phyloP scores from a whole-genome alignment of 1,140 invertebrate genomes.

The Varroa destructor region DNA sequence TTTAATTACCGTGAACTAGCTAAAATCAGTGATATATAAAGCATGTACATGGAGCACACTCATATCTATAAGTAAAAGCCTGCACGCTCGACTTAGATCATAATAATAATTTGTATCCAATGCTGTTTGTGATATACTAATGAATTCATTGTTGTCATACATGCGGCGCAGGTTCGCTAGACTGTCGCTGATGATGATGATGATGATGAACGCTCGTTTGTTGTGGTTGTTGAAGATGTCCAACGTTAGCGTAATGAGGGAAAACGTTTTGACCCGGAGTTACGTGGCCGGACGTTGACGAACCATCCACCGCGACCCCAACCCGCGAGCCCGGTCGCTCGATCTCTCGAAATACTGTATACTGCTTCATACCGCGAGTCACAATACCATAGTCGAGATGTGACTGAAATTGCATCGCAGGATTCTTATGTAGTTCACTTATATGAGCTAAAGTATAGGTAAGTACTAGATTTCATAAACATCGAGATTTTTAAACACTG shows the following conservation, averaged over 20 bases:
- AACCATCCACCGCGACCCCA: not conserved
- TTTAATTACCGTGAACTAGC: too few relatives aligned
- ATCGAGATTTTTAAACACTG: too few relatives aligned
- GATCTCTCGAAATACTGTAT: slow-evolving; percentile 21
- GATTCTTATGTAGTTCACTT: too few relatives aligned
- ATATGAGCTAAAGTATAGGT: too few relatives aligned
- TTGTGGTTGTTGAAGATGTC: slow-evolving; percentile 1
- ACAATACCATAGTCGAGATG: slow-evolving; percentile 27
- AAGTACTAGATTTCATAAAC: too few relatives aligned
- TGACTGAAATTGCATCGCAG: not conserved
- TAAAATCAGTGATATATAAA: too few relatives aligned
- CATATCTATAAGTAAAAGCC: too few relatives aligned
- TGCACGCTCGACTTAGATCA: too few relatives aligned
- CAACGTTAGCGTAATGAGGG: slow-evolving; percentile 20
- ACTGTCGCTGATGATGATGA: slow-evolving; percentile 1
- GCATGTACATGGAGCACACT: too few relatives aligned
- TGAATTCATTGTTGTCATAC: not conserved
- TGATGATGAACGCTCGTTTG: not conserved
- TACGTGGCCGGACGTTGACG: slow-evolving; percentile 3
- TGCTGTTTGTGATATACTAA: too few relatives aligned
- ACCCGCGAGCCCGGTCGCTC: slow-evolving; percentile 20
- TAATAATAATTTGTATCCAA: too few relatives aligned
- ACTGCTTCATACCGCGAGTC: slow-evolving; percentile 23
- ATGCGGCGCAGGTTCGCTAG: slow-evolving; percentile 15
- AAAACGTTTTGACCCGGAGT: not conserved